Base-by-base conservation (phyloP, 2,113 vertebrate genomes). In the Hylia prasina region DNA sequence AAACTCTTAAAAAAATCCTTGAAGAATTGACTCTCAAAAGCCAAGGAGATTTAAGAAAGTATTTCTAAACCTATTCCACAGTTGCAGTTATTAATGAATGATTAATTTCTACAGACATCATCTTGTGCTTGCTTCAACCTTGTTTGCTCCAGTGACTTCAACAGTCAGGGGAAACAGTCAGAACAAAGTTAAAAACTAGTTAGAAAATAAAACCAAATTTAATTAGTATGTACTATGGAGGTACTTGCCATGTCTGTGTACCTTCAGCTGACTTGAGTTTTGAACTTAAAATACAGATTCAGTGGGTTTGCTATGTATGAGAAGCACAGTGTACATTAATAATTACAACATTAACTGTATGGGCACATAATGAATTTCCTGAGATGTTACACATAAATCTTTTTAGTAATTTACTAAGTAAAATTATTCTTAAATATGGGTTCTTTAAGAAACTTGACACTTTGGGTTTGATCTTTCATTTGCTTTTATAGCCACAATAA, bases 21-120 rank as follows among this genome's bases (percentile, higher is more conserved):
- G 63, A 78, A 76, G 16, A 93, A 30, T 31, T 45, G 68, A 71
- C 60, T 20, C 30, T 66, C n/a, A 83, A 51, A 77, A 82, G 30
- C 54, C 40, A 40, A 60, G 39, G 25, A 78, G 42, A 84, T 28
- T 68, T 64, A 58, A 70, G 24, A 64, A 92, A 90, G 14, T 54
- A 73, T 58, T 83, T 87, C 56, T 66, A 88, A 85, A 66, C 33
- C 42, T 33, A 44, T 83, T 83, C 47, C 60, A 40, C 39, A 81
- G 19, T 22, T 83, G 35, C 60, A 90, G 21, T 80, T 81, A 56
- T 66, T 89, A 92, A 77, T 21, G 35, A 86, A 35, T 42, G 11
- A 65, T 42, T 90, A 81, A 89, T 90, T 88, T 94, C 40, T 88
- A 81, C 33, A 90, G 58, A 81, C 25, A 81, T 73, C 33, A 31